Base-by-base conservation (phyloP, 92 coral and sea anemone species). In the Actinernus sp. region DNA sequence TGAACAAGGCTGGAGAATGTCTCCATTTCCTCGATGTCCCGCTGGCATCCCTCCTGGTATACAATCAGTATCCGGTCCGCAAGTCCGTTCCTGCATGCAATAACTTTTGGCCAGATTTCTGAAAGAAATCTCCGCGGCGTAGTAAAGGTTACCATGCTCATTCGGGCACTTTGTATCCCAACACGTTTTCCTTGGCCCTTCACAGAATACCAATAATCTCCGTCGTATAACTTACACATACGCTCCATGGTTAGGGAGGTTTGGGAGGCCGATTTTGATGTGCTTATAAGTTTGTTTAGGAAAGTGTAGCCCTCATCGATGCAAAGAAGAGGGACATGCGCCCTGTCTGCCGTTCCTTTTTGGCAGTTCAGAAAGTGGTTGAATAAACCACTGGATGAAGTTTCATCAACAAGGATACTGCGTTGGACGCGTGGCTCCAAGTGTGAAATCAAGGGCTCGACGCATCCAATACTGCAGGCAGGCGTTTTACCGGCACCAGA, bases 401-500 rank as follows among this genome's bases (percentile, higher is more conserved):
- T 54, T 30, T 58, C 78, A 52, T 83, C 89, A 11, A 66, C 49
- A 12, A 83, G 16, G 28, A 84, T 68, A 53, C 63, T 78, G 20
- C 22, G 55, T 4, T 78, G 61, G 21, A 76, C 20, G 16, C 40
- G 43, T 20, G 60, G 79, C 50, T 83, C 80, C 31, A 83, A 31
- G 50, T 83, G 74, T 25, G 45, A 46, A 20, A 83, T 43, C 0
- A 83, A 3, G 4, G 83, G 83, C 13, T 28, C 43, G 23, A 63
- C 60, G 23, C 87, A 74, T 0, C 59, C 82, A 4, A 62, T 31
- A 38, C 52, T 31, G 31, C 78, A 76, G 8, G 85, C 85, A 10
- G 84, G 85, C 1, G 84, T 65, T 45, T 82, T 82, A 20, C 76
- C 88, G 2, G 85, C 61, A 25, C 88, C 84, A 22, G 88, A 82